Conservation (phyloP, 2,113 vertebrate species). For the Shinisaurus crocodilurus region DNA sequence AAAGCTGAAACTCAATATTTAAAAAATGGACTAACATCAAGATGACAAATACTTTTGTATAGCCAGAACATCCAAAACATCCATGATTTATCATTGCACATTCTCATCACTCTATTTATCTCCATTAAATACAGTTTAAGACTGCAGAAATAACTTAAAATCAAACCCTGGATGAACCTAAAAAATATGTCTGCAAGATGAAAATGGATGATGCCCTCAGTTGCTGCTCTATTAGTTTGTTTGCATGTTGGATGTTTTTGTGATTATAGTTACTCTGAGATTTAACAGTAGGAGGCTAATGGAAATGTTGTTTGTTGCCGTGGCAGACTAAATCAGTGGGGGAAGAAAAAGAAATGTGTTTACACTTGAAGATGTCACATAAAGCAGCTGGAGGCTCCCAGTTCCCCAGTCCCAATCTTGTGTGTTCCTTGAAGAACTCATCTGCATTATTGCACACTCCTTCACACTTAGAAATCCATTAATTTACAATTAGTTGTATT, state of each 20-base stretch:
- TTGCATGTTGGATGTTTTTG: slow-evolving; percentile 75
- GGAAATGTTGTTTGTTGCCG: slow-evolving; percentile 76
- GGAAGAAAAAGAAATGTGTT: slow-evolving; percentile 81
- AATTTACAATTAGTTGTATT: slow-evolving; percentile 82
- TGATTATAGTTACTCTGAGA: slow-evolving; percentile 77
- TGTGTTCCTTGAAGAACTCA: slow-evolving; percentile 69
- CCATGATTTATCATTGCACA: neutral
- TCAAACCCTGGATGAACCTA: slow-evolving; percentile 50
- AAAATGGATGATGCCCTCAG: slow-evolving; percentile 73
- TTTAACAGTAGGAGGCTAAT: slow-evolving; percentile 85
- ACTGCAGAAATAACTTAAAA: slow-evolving; percentile 58
- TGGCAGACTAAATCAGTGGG: slow-evolving; percentile 74
- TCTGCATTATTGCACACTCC: slow-evolving; percentile 70
- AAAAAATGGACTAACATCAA: neutral
- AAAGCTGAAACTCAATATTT: neutral
- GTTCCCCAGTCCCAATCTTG: slow-evolving; percentile 64
- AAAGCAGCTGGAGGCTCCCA: slow-evolving; percentile 77
- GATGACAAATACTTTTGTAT: slow-evolving; percentile 15
- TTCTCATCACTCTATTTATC: slow-evolving; percentile 35
- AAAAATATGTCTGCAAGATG: slow-evolving; percentile 54
- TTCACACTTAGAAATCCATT: slow-evolving; percentile 78
- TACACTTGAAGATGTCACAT: slow-evolving; percentile 82
- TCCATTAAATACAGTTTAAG: slow-evolving; percentile 64
- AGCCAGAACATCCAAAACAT: neutral
- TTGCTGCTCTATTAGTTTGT: slow-evolving; percentile 75